These are phyloP conservation scores for Gavia stellata DNA, from an alignment of 2,113 vertebrate species.

Conservation along the genomic window DNA sequence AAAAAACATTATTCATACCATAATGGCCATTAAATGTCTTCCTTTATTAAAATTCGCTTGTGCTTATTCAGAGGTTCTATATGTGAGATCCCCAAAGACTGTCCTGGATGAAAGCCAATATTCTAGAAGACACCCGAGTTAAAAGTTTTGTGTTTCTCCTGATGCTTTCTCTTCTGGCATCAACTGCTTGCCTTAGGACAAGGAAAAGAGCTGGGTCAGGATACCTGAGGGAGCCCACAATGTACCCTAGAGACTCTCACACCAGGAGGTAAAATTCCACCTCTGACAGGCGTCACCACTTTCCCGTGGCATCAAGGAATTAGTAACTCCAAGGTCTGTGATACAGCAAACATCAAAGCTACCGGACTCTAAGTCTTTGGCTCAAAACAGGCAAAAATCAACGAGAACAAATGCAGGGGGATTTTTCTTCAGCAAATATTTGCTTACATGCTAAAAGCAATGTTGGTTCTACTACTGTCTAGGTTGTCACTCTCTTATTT, in stretches of 20 bases:
- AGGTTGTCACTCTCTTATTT: not conserved
- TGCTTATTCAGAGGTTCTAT: not conserved
- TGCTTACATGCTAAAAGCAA: not conserved
- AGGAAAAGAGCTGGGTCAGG: not conserved
- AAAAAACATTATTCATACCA: not conserved
- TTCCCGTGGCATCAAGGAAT: not conserved
- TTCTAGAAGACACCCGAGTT: not conserved
- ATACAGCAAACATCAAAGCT: not conserved
- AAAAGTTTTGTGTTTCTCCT: not conserved
- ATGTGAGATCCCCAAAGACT: not conserved
- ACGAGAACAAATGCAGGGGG: not conserved
- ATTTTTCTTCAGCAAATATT: not conserved
- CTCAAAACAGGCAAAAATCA: not conserved
- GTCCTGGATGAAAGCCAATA: not conserved
- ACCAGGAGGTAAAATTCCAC: not conserved
- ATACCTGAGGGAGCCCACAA: not conserved
- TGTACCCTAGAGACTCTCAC: not conserved
- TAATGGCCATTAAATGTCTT: not conserved
- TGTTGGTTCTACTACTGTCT: not conserved
- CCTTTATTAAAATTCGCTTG: not conserved
- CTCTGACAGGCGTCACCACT: not conserved
- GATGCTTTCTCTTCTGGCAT: not conserved
- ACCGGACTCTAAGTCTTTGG: not conserved
- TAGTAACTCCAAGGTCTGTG: not conserved
- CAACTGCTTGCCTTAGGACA: not conserved